Percentiles rank a stretch among this genome's conserved stretches.
phyloP scores from a whole-genome alignment of 2,797 vertebrate genomes.

The Crocodylus rhombifer region DNA sequence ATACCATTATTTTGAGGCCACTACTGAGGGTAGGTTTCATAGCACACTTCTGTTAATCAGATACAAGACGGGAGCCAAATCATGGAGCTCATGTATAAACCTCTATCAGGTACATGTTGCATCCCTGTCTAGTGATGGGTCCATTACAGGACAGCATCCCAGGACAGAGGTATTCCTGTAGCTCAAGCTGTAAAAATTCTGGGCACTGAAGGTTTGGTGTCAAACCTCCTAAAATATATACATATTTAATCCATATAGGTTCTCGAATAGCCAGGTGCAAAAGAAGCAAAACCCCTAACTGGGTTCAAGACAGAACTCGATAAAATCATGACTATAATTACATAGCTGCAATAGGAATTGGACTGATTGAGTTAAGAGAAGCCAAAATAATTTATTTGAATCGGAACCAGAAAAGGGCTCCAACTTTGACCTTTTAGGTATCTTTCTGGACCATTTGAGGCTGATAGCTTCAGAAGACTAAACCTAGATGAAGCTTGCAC shows the following conservation, averaged over 20 bases:
- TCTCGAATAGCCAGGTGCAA: too few species aligned
- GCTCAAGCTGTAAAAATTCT: background rate
- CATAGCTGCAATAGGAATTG: too few species aligned
- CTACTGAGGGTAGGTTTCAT: background rate
- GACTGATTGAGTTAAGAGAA: background rate
- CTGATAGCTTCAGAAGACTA: background rate
- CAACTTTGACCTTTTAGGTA: background rate
- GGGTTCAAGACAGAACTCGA: too few species aligned
- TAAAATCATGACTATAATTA: too few species aligned
- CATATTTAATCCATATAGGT: too few species aligned
- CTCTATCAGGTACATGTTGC: background rate
- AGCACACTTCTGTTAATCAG: background rate
- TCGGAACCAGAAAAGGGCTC: background rate
- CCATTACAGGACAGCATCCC: background rate
- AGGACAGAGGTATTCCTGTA: background rate
- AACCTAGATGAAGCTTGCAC: constrained; percentile 21
- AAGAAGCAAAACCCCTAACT: too few species aligned
- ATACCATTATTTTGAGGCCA: background rate
- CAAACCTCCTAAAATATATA: background rate
- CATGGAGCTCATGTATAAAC: background rate
- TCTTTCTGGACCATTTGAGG: background rate
- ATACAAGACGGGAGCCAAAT: background rate
- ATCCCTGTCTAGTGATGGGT: constrained; percentile 2
- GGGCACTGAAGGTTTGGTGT: accelerated
- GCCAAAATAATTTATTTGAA: background rate